phyloP scores from a whole-genome alignment of 2,888 invertebrate genomes.

The Drosophila multiciliata region DNA sequence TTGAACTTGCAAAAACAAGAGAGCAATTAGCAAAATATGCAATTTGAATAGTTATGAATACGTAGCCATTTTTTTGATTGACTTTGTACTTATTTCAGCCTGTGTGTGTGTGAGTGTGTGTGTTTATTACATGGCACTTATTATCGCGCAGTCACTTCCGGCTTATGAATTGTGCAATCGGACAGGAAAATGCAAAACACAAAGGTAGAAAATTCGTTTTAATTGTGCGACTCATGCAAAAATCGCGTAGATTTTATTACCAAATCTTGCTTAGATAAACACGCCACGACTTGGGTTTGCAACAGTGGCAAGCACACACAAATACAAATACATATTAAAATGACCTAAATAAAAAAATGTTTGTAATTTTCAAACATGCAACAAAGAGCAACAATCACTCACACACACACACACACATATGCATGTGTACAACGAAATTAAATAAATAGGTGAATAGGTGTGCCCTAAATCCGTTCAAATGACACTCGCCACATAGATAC shows the following conservation, averaged over 20 bases:
- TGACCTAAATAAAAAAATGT: slow-evolving; percentile 62
- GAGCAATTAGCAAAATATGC: slow-evolving; percentile 19
- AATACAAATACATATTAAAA: slow-evolving; percentile 27
- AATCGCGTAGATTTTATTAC: slow-evolving; percentile 17
- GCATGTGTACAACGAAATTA: slow-evolving; percentile 49
- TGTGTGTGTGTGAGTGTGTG: background rate
- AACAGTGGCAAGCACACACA: slow-evolving; percentile 7
- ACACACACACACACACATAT: slow-evolving; percentile 9
- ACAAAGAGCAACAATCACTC: slow-evolving; percentile 44
- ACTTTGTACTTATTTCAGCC: background rate
- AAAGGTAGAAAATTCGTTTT: slow-evolving; percentile 26
- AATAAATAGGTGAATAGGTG: slow-evolving; percentile 73
- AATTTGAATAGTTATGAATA: slow-evolving; percentile 6
- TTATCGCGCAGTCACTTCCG: slow-evolving; percentile 42
- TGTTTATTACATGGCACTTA: slow-evolving; percentile 10
- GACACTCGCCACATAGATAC: slow-evolving; percentile 26
- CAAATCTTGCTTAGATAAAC: slow-evolving; percentile 45
- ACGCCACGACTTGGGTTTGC: slow-evolving; percentile 44
- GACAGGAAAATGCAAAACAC: slow-evolving; percentile 6
- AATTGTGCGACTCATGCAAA: slow-evolving; percentile 46
- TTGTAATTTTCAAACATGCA: slow-evolving; percentile 60
- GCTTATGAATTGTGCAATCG: slow-evolving; percentile 27
- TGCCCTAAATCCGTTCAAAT: slow-evolving; percentile 55
- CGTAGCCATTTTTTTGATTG: background rate
- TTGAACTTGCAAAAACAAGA: background rate